Evolutionary conservation across 2,888 invertebrate species (phyloP), one percentile per base, ranked within the genome.

Genomic region (Subacronicta megacephala): DNA sequence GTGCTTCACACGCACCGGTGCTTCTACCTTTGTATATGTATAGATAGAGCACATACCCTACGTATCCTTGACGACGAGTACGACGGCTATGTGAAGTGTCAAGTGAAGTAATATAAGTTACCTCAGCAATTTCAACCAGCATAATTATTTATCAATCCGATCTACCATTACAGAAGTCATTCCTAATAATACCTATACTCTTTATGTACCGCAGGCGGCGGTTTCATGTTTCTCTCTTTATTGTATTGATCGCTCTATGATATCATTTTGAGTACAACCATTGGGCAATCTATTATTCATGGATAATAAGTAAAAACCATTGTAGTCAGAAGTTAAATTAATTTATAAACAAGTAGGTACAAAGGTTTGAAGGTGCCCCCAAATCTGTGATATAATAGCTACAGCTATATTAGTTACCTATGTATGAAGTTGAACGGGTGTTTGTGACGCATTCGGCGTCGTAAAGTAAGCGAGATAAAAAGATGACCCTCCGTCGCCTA

Each of bases 381-480:
- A 16, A 26, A 29, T 37, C 16, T 26, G 12, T 15, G 35, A 17
- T 36, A n/a, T 23, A 18, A n/a, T 23, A 18, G 18, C 23, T 26
- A 36, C 1, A 3, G 15, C 31, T 10, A 9, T 23, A 41, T 12
- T 37, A 12, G n/a, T n/a, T n/a, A n/a, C n/a, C 42, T 41, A 43
- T 37, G 35, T 49, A 57, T 74, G 53, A 70, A 62, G 62, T 60
- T 60, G 60, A 75, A 69, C 64, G 71, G 64, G 59, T 78, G 73
- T 76, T 76, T 77, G 67, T 70, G 66, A 75, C 64, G 76, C 70
- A 79, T 79, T 82, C 75, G 73, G 73, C 75, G 72, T 80, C 75
- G 77, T 81, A 84, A 82, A 74, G 79, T 81, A 80, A 31, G 68
- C 63, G 68, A 78, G 78, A 81, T 84, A 86, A 83, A 85, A 84